A percentile compares a stretch with the other conserved stretches of the same genome.
Conservation (phyloP, 2,888 invertebrate species). For the Allophyes oxyacanthae region DNA sequence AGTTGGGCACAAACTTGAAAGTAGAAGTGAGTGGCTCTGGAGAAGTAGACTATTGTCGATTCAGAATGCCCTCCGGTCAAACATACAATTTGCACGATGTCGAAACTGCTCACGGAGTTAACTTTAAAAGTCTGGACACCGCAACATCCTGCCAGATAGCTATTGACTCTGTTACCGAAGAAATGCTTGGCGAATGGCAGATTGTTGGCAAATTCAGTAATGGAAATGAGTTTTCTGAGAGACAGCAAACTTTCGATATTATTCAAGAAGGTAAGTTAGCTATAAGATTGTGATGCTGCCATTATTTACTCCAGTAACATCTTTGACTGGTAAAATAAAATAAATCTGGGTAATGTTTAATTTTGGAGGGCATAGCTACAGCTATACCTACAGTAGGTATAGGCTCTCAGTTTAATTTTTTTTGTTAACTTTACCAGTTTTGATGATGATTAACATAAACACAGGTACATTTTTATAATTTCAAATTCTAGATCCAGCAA, state of each 20-base stretch:
- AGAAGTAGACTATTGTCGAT: constrained; percentile 54
- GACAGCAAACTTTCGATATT: constrained; percentile 52
- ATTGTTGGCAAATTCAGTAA: constrained; percentile 66
- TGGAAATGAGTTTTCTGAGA: constrained; percentile 56
- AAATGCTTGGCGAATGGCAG: constrained; percentile 64
- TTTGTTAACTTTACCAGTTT: too few species aligned
- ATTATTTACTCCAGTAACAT: too few species aligned
- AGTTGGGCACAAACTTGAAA: constrained; percentile 51
- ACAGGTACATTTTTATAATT: neutral
- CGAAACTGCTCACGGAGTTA: constrained; percentile 40
- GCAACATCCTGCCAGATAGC: constrained; percentile 52
- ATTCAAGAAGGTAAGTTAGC: constrained; percentile 62
- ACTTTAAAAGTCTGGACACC: constrained; percentile 37
- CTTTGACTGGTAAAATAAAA: neutral
- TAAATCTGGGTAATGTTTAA: too few species aligned
- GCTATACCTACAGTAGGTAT: too few species aligned
- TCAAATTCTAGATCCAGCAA: constrained; percentile 63
- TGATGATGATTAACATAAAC: too few species aligned
- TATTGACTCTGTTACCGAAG: constrained; percentile 58
- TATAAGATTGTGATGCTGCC: too few species aligned
- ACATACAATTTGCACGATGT: constrained; percentile 30
- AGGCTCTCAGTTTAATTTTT: too few species aligned
- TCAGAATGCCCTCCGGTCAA: constrained; percentile 53
- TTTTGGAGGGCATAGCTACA: too few species aligned
- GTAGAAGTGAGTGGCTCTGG: constrained; percentile 51